phyloP scores from a whole-genome alignment of 35 echinoderm and acorn worm species.

The Apostichopus californicus region DNA sequence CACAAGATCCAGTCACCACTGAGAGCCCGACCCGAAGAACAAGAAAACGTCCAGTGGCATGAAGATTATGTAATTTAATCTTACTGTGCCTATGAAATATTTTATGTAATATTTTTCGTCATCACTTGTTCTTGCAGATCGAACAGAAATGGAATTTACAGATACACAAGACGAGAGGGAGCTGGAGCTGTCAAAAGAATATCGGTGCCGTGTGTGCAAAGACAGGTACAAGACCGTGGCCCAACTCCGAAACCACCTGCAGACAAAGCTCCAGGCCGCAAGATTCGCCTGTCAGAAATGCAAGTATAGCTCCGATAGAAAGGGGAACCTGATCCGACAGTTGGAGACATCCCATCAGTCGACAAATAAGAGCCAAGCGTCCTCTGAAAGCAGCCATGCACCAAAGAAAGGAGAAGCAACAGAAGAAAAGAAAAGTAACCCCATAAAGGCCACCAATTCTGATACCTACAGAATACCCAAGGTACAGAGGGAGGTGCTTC shows the following conservation, averaged over 20 bases:
- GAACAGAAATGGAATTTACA: not conserved
- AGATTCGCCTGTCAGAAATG: not conserved
- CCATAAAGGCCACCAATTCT: too few species aligned
- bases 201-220: slow-evolving; percentile 3
- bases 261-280: not conserved
- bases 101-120: too few species aligned
- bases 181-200: not conserved
- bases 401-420: not conserved
- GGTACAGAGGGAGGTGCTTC: not conserved
- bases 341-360: too few species aligned
- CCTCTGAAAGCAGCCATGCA: not conserved
- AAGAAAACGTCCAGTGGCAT: slow-evolving; percentile 7
- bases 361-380: not conserved
- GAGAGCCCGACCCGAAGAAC: not conserved
- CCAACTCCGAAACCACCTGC: not conserved
- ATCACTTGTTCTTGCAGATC: not conserved
- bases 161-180: not conserved
- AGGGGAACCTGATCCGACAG: not conserved
- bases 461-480: not conserved
- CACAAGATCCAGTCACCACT: not conserved
- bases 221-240: not conserved
- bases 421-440: too few species aligned
- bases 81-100: too few species aligned
- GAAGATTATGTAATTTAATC: not conserved
- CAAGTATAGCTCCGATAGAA: not conserved